Base-by-base conservation (phyloP, 2,113 vertebrate species). In the Oriolus oriolus region DNA sequence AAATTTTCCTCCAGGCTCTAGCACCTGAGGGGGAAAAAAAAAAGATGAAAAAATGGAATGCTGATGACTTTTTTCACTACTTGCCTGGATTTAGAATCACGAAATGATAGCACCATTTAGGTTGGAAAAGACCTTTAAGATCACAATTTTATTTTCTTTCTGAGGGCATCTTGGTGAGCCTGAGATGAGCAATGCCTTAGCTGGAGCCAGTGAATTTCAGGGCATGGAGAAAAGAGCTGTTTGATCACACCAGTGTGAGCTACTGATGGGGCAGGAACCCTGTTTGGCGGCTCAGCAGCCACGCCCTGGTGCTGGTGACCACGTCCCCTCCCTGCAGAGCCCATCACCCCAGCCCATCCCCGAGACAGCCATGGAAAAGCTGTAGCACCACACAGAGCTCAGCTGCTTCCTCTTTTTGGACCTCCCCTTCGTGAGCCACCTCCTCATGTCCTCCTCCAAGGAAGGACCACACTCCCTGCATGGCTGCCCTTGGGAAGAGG, bases 201-300 rank as follows among this genome's bases (percentile, higher is more conserved):
- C 2, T 9, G 18, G 57, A 65, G 30, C 1, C 0, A 0, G 9
- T 21, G 17, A 33, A 47, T 41, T 73, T 39, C 21, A 68, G 41
- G 42, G 26, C 0, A 0, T 18, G 27, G 35, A 7, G 16, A 26
- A 66, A 86, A 49, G 22, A 68, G 18, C 14, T n/a, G 31, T 18
- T 10, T 57, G 39, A 42, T 22, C 31, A 15, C 41, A 59, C 1
- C 49, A 54, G 16, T 7, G 56, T 17, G 71, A 89, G 37, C 30
- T 47, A 1, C 28, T 15, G 39, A 42, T 33, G 60, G 59, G 45
- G 39, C 66, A 80, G 39, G 20, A 42, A 16, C 47, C 57, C 64
- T 53, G 27, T 6, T 54, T 24, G 23, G 16, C 5, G 16, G 61
- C 61, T 92, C 71, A 89, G 28, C 18, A 50, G 10, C 37, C 56